Percentiles rank a stretch among this genome's conserved stretches.
Conservation (phyloP, 1,140 invertebrate species). For the Triops cancriformis region DNA sequence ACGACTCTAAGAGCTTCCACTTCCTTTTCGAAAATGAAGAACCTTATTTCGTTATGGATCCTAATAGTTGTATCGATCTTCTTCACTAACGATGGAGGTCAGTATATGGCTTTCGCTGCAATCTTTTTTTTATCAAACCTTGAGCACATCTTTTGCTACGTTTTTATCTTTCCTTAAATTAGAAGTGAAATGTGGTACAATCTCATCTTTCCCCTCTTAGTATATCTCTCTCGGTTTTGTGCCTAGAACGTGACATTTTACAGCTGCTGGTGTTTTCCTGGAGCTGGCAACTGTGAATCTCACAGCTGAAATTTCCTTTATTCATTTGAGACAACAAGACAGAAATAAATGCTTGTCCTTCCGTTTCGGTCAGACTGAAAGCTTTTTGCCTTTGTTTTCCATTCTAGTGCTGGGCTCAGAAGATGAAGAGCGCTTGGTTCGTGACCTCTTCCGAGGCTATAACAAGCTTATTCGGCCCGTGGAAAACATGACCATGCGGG, state of each 20-base stretch:
- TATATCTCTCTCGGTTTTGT: background rate
- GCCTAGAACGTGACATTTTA: background rate
- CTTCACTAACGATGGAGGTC: background rate
- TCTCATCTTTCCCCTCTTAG: background rate
- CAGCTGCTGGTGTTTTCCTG: background rate
- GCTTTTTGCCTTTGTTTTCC: background rate
- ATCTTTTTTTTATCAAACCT: background rate
- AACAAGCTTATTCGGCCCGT: slow-evolving; percentile 98
- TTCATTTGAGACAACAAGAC: no score
- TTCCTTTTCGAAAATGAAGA: background rate
- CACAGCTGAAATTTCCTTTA: background rate
- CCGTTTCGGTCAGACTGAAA: background rate
- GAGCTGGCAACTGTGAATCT: background rate
- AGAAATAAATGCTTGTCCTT: background rate
- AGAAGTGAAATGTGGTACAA: background rate
- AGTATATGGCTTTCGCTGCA: background rate
- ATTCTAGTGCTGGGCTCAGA: slow-evolving; percentile 65
- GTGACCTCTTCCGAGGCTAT: slow-evolving; percentile 95
- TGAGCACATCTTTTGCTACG: no score
- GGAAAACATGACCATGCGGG: slow-evolving; percentile 92
- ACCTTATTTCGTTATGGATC: background rate
- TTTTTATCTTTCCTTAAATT: background rate
- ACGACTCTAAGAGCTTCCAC: background rate
- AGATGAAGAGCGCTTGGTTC: slow-evolving; percentile 90
- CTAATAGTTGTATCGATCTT: background rate